Evolutionary conservation across 2,888 invertebrate species (phyloP).

Genomic region (Malthinus seriepunctatus): DNA sequence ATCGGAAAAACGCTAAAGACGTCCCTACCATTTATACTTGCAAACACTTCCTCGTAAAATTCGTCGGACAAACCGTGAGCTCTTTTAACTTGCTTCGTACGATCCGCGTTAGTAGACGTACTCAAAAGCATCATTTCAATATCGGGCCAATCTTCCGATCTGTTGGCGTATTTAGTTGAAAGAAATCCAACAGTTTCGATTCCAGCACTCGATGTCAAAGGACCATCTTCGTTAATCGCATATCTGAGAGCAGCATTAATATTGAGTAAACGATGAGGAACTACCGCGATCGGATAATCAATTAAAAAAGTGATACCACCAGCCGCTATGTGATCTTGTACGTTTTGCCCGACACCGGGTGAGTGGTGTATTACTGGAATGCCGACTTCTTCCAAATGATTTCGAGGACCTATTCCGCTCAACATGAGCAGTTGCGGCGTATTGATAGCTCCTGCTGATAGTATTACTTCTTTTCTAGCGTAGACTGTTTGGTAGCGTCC

Average conservation of each 20-base stretch:
- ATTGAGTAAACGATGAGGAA: conserved; percentile 81
- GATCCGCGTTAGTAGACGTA: conserved; percentile 80
- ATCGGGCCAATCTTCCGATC: conserved; percentile 88
- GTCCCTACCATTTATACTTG: conserved; percentile 72
- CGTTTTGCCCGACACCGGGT: conserved; percentile 83
- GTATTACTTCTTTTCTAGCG: conserved; percentile 79
- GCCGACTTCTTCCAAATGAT: conserved; percentile 73
- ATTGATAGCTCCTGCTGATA: conserved; percentile 88
- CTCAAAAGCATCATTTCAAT: conserved; percentile 90
- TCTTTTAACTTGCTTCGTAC: conserved; percentile 72
- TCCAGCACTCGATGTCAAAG: conserved; percentile 83
- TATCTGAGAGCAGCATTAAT: conserved; percentile 82
- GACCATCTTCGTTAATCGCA: conserved; percentile 84
- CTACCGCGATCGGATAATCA: conserved; percentile 78
- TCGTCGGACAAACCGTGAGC: conserved; percentile 83
- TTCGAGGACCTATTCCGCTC: conserved; percentile 77
- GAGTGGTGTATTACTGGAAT: conserved; percentile 74
- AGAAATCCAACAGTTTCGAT: conserved; percentile 88
- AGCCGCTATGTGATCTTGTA: conserved; percentile 89
- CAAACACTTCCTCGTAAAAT: conserved; percentile 77
- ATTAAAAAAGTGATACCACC: conserved; percentile 82
- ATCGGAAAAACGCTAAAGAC: conserved; percentile 84
- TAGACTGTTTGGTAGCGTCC: conserved; percentile 65
- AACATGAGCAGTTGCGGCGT: conserved; percentile 92
- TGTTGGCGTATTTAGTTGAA: conserved; percentile 85